Conservation (phyloP, 2,888 invertebrate genomes). For the Synergus japonicus region DNA sequence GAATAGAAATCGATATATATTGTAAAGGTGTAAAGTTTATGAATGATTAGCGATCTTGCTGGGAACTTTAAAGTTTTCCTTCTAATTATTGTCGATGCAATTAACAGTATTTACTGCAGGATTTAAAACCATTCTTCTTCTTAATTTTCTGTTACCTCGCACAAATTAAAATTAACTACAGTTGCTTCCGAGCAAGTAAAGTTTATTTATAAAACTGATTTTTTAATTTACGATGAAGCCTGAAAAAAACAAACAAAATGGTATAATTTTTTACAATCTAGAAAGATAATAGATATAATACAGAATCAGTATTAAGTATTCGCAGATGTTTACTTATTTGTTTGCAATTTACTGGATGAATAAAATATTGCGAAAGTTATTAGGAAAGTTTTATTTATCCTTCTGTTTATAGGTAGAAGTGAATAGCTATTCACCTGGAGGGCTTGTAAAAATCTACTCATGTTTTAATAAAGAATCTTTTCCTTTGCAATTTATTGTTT, state of each 20-base stretch:
- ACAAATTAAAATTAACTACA: neutral
- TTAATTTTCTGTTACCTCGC: neutral
- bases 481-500: neutral
- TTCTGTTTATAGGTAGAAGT: neutral
- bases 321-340: conserved; percentile 15
- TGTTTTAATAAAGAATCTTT: neutral
- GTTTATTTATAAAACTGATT: neutral
- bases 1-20: conserved; percentile 40
- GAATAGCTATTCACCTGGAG: neutral
- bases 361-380: conserved; percentile 16
- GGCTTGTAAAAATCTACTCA: neutral
- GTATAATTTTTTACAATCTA: conserved; percentile 32
- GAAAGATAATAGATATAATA: conserved; percentile 18
- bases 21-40: conserved; percentile 34
- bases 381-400: conserved; percentile 9
- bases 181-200: neutral
- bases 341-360: conserved; percentile 6
- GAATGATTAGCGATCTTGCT: conserved; percentile 28
- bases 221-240: neutral
- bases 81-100: neutral
- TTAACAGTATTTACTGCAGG: neutral
- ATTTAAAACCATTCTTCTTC: neutral
- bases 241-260: neutral
- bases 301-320: conserved; percentile 36
- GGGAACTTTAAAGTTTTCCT: neutral